Conservation (phyloP, 2,113 vertebrate species). For the Cololabis saira region DNA sequence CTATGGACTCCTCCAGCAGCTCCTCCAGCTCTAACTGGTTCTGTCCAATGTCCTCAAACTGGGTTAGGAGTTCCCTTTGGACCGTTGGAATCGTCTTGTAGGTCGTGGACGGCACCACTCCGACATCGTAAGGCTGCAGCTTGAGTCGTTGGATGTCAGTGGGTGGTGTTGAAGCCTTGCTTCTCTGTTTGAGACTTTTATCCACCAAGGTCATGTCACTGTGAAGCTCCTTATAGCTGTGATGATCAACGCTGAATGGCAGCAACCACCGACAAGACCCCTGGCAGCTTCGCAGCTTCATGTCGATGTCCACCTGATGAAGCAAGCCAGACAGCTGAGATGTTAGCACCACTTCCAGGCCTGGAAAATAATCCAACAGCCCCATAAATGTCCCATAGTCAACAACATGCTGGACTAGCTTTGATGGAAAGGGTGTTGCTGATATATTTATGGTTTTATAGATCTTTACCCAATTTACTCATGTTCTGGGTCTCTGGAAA, state of each 20-base stretch:
- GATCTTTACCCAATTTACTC: no score
- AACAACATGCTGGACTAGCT: no score
- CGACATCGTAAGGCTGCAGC: conserved; percentile 6
- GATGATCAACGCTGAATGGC: conserved; percentile 45
- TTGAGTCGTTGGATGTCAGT: conserved; percentile 35
- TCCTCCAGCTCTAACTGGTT: conserved; percentile 61
- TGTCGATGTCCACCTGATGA: conserved; percentile 79
- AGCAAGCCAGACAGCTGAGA: background rate
- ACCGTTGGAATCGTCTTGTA: conserved; percentile 53
- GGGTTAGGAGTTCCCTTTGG: conserved; percentile 59
- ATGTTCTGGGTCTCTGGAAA: no score
- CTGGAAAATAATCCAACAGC: no score
- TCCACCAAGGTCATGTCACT: conserved; percentile 25
- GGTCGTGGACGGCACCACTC: background rate
- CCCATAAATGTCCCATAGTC: no score
- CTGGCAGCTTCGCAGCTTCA: conserved; percentile 75
- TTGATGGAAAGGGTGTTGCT: no score
- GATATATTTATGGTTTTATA: no score
- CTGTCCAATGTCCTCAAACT: conserved; percentile 72
- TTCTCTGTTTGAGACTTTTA: background rate
- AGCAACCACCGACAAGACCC: conserved; percentile 71
- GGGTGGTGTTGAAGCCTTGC: background rate
- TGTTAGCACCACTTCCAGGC: background rate
- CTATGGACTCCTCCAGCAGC: conserved; percentile 3
- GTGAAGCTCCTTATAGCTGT: conserved; percentile 24